phyloP scores from a whole-genome alignment of 2,888 invertebrate species.

The Eubasilissa splendida region DNA sequence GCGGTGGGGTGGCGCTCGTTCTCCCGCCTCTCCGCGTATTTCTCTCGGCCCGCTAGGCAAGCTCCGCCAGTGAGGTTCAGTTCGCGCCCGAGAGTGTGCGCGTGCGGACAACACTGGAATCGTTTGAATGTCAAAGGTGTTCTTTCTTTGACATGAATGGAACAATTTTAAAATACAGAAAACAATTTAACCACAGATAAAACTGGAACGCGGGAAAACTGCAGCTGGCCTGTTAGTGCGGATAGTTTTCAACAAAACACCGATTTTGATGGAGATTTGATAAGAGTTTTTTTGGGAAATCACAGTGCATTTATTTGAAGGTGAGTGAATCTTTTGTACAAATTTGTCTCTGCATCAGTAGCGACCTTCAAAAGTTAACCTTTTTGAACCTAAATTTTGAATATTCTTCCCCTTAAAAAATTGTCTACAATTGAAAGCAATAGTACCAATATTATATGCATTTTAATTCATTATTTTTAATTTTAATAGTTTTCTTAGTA shows the following conservation, averaged over 20 bases:
- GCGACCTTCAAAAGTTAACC: constrained; percentile 30
- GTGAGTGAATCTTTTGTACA: constrained; percentile 5
- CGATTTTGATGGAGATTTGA: constrained; percentile 26
- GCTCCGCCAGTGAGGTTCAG: constrained; percentile 43
- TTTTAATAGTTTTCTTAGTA: no score
- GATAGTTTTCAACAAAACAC: neutral
- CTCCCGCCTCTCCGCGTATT: constrained; percentile 35
- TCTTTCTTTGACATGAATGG: constrained; percentile 38
- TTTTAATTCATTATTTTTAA: no score
- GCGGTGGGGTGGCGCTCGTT: constrained; percentile 15
- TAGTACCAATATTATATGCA: no score
- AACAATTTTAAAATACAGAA: constrained; percentile 28
- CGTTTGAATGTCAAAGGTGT: constrained; percentile 41
- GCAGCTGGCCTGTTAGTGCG: neutral
- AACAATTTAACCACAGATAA: constrained; percentile 8
- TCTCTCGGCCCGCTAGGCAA: constrained; percentile 16
- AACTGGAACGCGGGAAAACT: constrained; percentile 7
- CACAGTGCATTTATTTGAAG: constrained; percentile 29
- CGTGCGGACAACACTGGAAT: constrained; percentile 29
- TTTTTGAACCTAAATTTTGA: neutral
- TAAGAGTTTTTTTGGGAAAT: constrained; percentile 8
- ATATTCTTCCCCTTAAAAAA: no score
- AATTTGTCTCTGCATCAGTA: constrained; percentile 2
- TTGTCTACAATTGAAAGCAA: no score
- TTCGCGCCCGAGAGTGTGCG: constrained; percentile 29